Evolutionary conservation across 92 coral and sea anemone species (phyloP).

Genomic region (Parazoanthus swiftii): DNA sequence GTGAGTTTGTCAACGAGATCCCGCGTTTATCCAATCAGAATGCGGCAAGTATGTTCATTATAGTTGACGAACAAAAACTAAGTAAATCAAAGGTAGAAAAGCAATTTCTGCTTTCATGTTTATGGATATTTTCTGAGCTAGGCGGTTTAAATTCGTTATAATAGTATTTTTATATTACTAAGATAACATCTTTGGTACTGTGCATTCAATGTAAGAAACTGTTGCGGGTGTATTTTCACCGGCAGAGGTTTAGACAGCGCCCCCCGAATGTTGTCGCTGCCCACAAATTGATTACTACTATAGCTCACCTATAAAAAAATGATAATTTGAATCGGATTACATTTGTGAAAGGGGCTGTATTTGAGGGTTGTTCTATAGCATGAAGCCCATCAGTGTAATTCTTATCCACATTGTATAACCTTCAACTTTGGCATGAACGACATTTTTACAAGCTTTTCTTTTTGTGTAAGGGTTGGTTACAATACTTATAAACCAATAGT

Average conservation of each 20-base stretch:
- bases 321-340: neutral
- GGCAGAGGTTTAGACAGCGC: neutral
- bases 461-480: too few relatives aligned
- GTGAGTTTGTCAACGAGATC: neutral
- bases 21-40: neutral
- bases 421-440: neutral
- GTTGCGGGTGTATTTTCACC: neutral
- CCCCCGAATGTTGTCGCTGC: neutral
- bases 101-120: neutral
- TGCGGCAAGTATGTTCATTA: neutral
- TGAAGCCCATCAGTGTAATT: neutral
- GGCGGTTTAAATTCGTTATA: neutral
- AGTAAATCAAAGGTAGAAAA: constrained; percentile 6
- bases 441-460: neutral
- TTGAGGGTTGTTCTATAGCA: neutral
- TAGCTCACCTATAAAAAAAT: neutral
- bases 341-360: neutral
- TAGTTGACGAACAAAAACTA: neutral
- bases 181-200: too few relatives aligned
- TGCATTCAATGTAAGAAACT: neutral
- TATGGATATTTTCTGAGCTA: neutral
- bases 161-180: neutral
- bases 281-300: neutral
- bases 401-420: neutral
- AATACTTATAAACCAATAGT: too few relatives aligned